These are phyloP conservation scores for Catostylus mosaicus DNA, from an alignment of 30 jellyfish, hydroid and myxozoan genomes.

Conservation along the genomic window DNA sequence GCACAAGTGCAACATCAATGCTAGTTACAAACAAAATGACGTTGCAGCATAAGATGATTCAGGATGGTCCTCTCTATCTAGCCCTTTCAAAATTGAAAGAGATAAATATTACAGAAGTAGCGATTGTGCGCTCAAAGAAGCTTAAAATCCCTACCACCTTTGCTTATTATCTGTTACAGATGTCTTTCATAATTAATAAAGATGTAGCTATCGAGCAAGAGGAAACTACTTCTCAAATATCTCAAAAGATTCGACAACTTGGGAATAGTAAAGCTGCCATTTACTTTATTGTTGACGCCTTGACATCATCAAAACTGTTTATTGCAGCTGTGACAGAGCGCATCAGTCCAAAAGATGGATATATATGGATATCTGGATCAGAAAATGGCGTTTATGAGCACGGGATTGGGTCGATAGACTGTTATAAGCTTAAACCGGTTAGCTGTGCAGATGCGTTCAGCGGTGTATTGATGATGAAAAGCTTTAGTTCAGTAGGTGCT, in stretches of 20 bases:
- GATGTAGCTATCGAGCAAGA: slow-evolving; percentile 26
- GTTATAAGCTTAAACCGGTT: slow-evolving; percentile 41
- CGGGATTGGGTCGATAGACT: slow-evolving; percentile 48
- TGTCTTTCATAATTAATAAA: neutral
- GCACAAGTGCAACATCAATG: neutral
- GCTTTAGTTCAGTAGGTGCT: neutral
- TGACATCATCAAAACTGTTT: slow-evolving; percentile 14
- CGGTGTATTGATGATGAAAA: slow-evolving; percentile 31
- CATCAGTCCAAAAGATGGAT: slow-evolving; percentile 55
- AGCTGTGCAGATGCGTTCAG: slow-evolving; percentile 59
- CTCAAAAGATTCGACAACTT: neutral
- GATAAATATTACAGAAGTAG: slow-evolving; percentile 30
- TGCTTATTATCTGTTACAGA: slow-evolving; percentile 29
- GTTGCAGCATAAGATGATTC: slow-evolving; percentile 10
- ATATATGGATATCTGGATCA: slow-evolving; percentile 71
- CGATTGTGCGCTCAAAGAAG: slow-evolving; percentile 31
- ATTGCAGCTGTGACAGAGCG: slow-evolving; percentile 42
- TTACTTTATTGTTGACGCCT: slow-evolving; percentile 26
- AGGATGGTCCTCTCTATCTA: neutral
- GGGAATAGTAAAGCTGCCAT: neutral
- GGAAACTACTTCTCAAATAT: neutral
- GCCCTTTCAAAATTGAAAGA: neutral
- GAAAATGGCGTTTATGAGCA: slow-evolving; percentile 42
- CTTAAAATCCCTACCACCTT: slow-evolving; percentile 46
- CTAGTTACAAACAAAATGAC: neutral